phyloP scores from a whole-genome alignment of 2,888 invertebrate species.

The Tenthredo scrophulariae region DNA sequence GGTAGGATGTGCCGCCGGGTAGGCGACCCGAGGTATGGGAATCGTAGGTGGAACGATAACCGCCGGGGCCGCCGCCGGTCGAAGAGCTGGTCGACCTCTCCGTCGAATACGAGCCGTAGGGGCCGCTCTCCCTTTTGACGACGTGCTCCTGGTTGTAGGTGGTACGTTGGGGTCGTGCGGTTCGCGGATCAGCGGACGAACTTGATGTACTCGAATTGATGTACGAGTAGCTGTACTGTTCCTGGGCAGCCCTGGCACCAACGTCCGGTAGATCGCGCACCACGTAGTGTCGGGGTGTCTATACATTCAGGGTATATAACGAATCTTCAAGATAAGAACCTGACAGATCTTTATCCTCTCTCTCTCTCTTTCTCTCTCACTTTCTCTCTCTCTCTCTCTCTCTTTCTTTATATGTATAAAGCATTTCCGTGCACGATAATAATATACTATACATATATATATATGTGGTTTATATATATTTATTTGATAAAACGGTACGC shows the following conservation, averaged over 20 bases:
- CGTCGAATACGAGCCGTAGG: constrained; percentile 87
- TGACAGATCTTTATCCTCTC: not conserved
- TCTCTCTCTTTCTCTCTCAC: not conserved
- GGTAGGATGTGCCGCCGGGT: constrained; percentile 90
- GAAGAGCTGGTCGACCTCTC: constrained; percentile 85
- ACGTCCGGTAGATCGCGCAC: constrained; percentile 87
- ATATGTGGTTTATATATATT: too few relatives aligned
- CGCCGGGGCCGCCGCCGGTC: constrained; percentile 86
- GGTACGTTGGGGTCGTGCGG: constrained; percentile 83
- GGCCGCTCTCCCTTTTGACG: constrained; percentile 83
- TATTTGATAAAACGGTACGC: too few relatives aligned
- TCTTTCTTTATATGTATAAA: too few relatives aligned
- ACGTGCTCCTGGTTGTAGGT: constrained; percentile 87
- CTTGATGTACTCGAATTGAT: constrained; percentile 82
- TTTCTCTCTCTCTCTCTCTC: too few relatives aligned
- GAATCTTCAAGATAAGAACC: not conserved
- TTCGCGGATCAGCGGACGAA: constrained; percentile 81
- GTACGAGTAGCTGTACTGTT: constrained; percentile 93
- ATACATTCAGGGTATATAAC: constrained; percentile 75
- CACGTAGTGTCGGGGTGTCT: constrained; percentile 94
- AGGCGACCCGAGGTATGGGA: constrained; percentile 89
- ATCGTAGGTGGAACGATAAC: constrained; percentile 89
- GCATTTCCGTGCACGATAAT: too few relatives aligned
- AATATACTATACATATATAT: too few relatives aligned
- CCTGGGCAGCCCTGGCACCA: constrained; percentile 82